Conservation (phyloP, 2,888 invertebrate genomes). For the Ophion obscuratus region DNA sequence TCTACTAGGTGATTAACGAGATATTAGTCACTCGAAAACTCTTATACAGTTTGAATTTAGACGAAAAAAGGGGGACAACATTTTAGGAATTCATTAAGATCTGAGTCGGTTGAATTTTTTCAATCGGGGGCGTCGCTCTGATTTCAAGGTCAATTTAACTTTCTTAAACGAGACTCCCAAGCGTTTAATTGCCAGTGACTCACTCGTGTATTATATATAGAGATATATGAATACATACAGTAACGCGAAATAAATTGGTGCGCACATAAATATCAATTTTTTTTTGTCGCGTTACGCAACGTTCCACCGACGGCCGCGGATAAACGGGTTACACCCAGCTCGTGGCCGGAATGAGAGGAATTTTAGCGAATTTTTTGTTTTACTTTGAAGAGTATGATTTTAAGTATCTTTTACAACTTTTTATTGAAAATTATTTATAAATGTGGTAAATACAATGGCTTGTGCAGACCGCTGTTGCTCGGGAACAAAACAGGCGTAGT, state of each 20-base stretch:
- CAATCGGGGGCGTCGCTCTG: not conserved
- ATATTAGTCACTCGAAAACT: no score
- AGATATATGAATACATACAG: not conserved
- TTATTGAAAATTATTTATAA: no score
- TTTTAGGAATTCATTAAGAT: not conserved
- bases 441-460: no score
- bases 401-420: no score
- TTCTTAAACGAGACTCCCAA: not conserved
- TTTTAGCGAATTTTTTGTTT: no score
- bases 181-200: not conserved
- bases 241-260: not conserved
- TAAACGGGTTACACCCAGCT: not conserved
- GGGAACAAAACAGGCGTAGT: no score
- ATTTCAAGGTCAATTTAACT: not conserved
- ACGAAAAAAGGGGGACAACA: not conserved
- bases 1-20: no score
- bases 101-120: not conserved
- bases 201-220: not conserved
- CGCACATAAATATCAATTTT: not conserved
- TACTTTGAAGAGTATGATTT: no score
- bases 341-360: no score
- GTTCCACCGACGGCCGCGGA: not conserved
- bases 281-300: not conserved
- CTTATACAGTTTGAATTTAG: not conserved
- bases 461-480: no score